Evolutionary conservation across 2,113 vertebrate species (phyloP).

Genomic region (Procavia capensis): DNA sequence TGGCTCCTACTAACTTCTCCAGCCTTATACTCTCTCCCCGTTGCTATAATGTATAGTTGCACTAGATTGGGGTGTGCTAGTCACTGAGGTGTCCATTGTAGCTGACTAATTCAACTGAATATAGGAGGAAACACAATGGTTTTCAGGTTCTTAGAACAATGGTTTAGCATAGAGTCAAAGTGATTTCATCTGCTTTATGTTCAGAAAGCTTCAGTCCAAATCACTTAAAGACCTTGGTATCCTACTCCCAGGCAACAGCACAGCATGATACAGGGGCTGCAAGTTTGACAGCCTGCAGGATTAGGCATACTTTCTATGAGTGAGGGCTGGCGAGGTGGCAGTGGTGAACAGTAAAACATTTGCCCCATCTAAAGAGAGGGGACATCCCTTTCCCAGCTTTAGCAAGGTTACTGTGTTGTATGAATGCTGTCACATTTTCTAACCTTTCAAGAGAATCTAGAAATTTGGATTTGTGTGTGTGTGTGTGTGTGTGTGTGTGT

Average conservation of each 20-base stretch:
- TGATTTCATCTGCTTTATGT: neutral
- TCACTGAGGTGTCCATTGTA: neutral
- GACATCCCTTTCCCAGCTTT: neutral
- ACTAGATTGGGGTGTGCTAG: neutral
- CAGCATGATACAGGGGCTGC: neutral
- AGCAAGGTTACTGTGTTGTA: neutral
- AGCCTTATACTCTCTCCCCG: neutral
- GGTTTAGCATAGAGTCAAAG: neutral
- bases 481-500: too few species aligned
- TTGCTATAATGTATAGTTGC: neutral
- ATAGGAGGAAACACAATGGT: neutral
- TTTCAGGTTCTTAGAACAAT: neutral
- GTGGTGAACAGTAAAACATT: neutral
- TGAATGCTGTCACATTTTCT: neutral
- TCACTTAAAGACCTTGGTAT: neutral
- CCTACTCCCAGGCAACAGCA: neutral
- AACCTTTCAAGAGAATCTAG: neutral
- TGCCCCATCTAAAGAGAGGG: neutral
- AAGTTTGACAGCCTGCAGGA: neutral
- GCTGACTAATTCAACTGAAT: neutral
- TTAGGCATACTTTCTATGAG: neutral
- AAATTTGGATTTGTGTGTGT: neutral
- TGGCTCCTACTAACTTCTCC: neutral
- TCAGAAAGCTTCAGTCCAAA: neutral
- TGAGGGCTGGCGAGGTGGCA: neutral